These are phyloP conservation scores for Entomyzon cyanotis DNA, from an alignment of 2,113 vertebrate species.

Conservation along the genomic window DNA sequence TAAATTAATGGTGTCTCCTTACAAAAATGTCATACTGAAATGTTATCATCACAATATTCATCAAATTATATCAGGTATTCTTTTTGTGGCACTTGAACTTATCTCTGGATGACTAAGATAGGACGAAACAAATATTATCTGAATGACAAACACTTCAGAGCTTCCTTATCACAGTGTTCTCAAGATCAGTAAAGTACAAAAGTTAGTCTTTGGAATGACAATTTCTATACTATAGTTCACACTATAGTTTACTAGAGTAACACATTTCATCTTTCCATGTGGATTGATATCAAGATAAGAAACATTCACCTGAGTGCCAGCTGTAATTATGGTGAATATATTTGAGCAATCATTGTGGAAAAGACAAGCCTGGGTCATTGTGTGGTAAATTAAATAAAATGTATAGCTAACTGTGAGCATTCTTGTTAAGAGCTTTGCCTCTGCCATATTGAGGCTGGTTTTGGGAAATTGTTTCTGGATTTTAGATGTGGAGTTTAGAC, in stretches of 20 bases:
- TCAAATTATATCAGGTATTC: background rate
- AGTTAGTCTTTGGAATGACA: background rate
- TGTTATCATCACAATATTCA: rapidly evolving
- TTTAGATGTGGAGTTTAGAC: background rate
- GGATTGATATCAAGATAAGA: background rate
- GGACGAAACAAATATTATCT: background rate
- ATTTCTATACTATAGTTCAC: too few species aligned
- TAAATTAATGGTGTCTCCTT: background rate
- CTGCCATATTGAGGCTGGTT: background rate
- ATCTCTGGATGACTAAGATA: background rate
- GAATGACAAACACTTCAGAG: background rate
- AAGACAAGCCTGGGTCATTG: background rate
- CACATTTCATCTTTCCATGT: background rate
- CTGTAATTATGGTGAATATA: background rate
- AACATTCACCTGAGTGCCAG: background rate
- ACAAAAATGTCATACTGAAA: background rate
- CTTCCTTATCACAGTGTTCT: background rate
- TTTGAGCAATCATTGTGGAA: background rate
- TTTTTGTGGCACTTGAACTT: background rate
- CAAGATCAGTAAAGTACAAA: background rate
- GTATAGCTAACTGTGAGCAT: background rate
- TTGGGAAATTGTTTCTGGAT: background rate
- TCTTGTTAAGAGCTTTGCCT: background rate
- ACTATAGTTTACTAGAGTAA: background rate
- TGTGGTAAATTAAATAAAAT: background rate